These are phyloP conservation scores for Diarsia mendica DNA, from an alignment of 2,888 invertebrate genomes.

Conservation along the genomic window DNA sequence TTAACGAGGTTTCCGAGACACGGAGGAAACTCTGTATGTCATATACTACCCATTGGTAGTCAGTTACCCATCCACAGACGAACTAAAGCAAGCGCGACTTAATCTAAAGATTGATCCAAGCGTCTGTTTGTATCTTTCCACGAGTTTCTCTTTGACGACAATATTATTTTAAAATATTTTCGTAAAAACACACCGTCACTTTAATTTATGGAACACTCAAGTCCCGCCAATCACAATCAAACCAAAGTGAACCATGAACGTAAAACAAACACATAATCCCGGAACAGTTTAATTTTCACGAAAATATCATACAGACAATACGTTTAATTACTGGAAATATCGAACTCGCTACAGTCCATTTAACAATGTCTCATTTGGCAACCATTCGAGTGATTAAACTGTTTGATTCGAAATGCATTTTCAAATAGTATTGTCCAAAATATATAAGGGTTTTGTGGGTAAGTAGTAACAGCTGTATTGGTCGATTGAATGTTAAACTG, in stretches of 20 bases:
- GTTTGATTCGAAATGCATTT: constrained; percentile 5
- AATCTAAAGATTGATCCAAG: too few relatives aligned
- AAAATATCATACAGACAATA: constrained; percentile 11
- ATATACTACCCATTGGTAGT: too few relatives aligned
- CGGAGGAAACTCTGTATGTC: too few relatives aligned
- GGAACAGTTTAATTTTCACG: constrained; percentile 21
- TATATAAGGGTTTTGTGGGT: neutral
- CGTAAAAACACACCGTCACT: neutral
- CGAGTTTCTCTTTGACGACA: neutral
- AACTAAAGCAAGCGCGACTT: too few relatives aligned
- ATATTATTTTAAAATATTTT: neutral
- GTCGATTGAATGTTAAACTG: neutral
- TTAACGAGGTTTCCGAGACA: too few relatives aligned
- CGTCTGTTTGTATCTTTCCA: too few relatives aligned
- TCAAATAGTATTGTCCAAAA: neutral
- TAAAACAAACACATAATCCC: constrained; percentile 4
- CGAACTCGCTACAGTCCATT: constrained; percentile 8
- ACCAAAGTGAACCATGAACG: neutral
- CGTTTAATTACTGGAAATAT: constrained; percentile 21
- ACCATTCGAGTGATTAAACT: constrained; percentile 2
- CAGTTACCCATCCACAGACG: too few relatives aligned
- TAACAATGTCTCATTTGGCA: neutral
- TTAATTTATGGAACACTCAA: neutral
- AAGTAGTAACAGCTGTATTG: neutral
- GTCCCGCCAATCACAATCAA: neutral